These are phyloP conservation scores for Hypotaenidia philippensis DNA, from an alignment of 2,797 vertebrate genomes.

Conservation along the genomic window DNA sequence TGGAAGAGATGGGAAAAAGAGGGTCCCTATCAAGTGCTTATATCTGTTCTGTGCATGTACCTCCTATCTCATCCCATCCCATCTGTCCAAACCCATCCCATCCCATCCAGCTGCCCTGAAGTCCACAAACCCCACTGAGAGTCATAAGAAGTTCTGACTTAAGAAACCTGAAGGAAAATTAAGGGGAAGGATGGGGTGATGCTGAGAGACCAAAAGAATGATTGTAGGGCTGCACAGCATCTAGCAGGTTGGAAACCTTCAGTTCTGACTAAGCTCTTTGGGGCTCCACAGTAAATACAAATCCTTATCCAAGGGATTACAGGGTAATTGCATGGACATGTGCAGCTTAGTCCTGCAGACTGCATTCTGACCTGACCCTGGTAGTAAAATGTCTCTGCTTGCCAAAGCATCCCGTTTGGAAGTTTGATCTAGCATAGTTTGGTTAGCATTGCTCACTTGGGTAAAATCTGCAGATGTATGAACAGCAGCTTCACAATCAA, in stretches of 20 bases:
- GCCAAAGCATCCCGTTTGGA: neutral
- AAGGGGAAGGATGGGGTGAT: neutral
- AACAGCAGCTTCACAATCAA: neutral
- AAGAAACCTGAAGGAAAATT: neutral
- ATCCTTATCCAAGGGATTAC: neutral
- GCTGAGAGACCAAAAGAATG: neutral
- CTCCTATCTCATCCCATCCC: neutral
- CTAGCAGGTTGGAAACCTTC: neutral
- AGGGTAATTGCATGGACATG: neutral
- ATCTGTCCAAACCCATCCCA: neutral
- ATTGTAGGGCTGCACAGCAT: neutral
- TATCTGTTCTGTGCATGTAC: neutral
- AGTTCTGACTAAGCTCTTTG: neutral
- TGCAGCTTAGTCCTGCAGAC: neutral
- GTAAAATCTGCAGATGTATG: neutral
- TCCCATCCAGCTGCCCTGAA: neutral
- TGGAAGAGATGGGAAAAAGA: neutral
- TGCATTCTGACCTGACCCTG: neutral
- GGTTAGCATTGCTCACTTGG: neutral
- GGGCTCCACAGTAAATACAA: neutral
- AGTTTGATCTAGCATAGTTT: neutral
- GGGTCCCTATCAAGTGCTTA: neutral
- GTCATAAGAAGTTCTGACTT: neutral
- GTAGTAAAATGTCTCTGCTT: neutral
- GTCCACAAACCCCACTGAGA: neutral